These are phyloP conservation scores for Tholera decimalis DNA, from an alignment of 2,888 invertebrate genomes.

Conservation along the genomic window DNA sequence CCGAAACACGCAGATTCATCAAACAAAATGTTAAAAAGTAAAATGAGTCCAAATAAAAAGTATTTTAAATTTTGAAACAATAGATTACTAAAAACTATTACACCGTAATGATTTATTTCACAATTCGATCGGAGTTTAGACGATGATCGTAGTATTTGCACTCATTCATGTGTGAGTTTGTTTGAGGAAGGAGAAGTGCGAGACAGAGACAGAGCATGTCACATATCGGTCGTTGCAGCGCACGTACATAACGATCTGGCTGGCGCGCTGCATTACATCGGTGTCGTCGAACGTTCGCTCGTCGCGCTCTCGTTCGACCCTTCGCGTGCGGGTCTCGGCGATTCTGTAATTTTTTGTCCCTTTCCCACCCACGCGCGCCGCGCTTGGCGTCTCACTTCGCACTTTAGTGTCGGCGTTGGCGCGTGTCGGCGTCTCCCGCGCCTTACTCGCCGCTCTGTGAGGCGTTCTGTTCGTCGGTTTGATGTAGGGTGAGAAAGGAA, in stretches of 20 bases:
- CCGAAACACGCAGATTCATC: conserved; percentile 82
- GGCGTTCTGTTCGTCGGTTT: conserved; percentile 74
- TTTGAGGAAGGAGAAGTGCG: conserved; percentile 80
- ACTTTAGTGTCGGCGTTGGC: conserved; percentile 72
- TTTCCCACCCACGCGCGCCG: conserved; percentile 78
- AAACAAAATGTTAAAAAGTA: conserved; percentile 77
- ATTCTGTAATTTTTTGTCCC: conserved; percentile 85
- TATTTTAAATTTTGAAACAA: conserved; percentile 16
- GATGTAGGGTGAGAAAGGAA: conserved; percentile 66
- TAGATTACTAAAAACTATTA: conserved; percentile 23
- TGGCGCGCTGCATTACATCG: conserved; percentile 96
- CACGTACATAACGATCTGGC: conserved; percentile 97
- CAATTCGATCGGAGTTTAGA: conserved; percentile 4
- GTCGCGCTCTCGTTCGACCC: conserved; percentile 91
- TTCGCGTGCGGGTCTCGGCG: conserved; percentile 87
- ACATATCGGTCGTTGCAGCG: conserved; percentile 59
- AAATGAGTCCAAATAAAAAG: conserved; percentile 59
- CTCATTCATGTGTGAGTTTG: conserved; percentile 69
- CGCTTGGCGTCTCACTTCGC: conserved; percentile 68
- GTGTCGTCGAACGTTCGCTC: conserved; percentile 94
- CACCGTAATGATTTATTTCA: conserved; percentile 2
- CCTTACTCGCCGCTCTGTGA: conserved; percentile 77
- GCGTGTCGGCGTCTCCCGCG: conserved; percentile 73
- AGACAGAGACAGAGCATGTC: conserved; percentile 73
- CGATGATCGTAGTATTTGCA: conserved; percentile 36